Percentiles rank a stretch among this genome's conserved stretches.
Evolutionary conservation across 2,797 vertebrate species (phyloP).

Genomic region (Gastrophryne carolinensis): DNA sequence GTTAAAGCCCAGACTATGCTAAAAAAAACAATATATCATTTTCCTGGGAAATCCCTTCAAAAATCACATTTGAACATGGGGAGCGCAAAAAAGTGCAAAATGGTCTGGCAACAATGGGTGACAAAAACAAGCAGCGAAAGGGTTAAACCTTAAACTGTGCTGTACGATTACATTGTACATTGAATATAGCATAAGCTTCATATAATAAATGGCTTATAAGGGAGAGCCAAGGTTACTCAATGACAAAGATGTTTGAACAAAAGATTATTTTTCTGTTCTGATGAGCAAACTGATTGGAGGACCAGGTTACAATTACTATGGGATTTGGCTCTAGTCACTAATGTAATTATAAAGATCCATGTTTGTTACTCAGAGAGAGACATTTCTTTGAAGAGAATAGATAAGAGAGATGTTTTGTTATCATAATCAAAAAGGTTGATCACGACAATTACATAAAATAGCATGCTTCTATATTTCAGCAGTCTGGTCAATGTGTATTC

Average conservation of each 20-base stretch:
- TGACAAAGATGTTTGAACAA: slow-evolving; percentile 21
- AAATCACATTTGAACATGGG: too few relatives aligned
- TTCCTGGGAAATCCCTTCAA: too few relatives aligned
- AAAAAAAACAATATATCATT: too few relatives aligned
- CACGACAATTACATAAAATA: too few relatives aligned
- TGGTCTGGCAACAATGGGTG: too few relatives aligned
- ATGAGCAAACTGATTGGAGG: neutral
- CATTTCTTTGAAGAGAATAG: neutral
- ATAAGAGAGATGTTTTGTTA: slow-evolving; percentile 17
- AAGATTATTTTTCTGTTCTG: neutral
- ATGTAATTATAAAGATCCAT: slow-evolving; percentile 17
- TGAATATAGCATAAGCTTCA: too few relatives aligned
- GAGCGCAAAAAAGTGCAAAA: too few relatives aligned
- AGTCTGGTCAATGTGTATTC: too few relatives aligned
- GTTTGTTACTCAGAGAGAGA: neutral
- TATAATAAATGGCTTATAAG: too few relatives aligned
- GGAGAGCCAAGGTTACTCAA: slow-evolving; percentile 28
- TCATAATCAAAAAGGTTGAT: slow-evolving; percentile 12
- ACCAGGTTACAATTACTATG: neutral
- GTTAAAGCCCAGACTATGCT: too few relatives aligned
- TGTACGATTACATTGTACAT: neutral
- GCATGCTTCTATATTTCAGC: too few relatives aligned
- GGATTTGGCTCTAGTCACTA: neutral
- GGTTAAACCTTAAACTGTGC: neutral
- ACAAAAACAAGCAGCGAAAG: neutral